These are phyloP conservation scores for Achlya flavicornis DNA, from an alignment of 2,888 invertebrate species.

Conservation along the genomic window DNA sequence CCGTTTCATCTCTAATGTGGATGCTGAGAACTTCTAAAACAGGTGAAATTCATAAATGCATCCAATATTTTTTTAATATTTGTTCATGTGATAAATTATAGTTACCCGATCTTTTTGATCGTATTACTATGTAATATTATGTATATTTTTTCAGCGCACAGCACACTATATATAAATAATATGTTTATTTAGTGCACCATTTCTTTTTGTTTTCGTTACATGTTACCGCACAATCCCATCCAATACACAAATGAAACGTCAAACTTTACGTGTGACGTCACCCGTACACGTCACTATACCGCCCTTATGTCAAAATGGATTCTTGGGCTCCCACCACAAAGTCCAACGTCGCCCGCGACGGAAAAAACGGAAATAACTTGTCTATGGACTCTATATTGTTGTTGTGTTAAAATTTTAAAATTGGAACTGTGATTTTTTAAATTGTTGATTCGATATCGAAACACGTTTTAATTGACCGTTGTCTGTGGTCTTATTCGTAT, in stretches of 20 bases:
- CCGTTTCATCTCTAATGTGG: too few species aligned
- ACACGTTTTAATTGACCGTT: conserved; percentile 24
- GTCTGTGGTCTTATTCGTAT: conserved; percentile 30
- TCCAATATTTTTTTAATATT: too few species aligned
- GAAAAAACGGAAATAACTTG: conserved; percentile 80
- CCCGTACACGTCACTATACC: conserved; percentile 29
- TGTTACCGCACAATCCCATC: conserved; percentile 81
- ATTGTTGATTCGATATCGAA: conserved; percentile 52
- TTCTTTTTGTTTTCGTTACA: conserved; percentile 82
- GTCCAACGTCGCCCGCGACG: conserved; percentile 82
- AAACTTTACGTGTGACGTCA: conserved; percentile 55
- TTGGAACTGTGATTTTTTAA: conserved; percentile 72
- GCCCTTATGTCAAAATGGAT: conserved; percentile 67
- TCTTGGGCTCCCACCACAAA: conserved; percentile 78
- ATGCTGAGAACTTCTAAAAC: too few species aligned
- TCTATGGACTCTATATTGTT: conserved; percentile 48
- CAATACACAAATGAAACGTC: conserved; percentile 67
- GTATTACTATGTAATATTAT: conserved; percentile 24
- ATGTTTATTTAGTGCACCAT: conserved; percentile 83
- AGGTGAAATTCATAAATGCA: too few species aligned
- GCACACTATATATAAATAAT: conserved; percentile 54
- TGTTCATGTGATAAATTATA: too few species aligned
- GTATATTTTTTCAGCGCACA: conserved; percentile 35
- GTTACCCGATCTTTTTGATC: not conserved
- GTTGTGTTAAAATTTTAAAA: conserved; percentile 29